A percentile compares a stretch with the other conserved stretches of the same genome.
phyloP scores from a whole-genome alignment of 2,888 invertebrate genomes.

The Criorhina ranunculi region DNA sequence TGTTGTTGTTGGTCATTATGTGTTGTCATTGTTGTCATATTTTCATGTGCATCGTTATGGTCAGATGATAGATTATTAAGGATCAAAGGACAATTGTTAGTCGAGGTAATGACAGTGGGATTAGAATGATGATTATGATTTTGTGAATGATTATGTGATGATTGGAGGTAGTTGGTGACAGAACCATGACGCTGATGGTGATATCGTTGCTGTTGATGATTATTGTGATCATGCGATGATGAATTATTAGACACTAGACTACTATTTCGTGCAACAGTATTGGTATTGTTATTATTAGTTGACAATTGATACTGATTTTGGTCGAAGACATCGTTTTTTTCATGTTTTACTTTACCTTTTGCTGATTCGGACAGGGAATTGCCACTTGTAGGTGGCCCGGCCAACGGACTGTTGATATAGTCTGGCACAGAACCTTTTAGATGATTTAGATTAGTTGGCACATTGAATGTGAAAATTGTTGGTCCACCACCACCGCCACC shows the following conservation, averaged over 20 bases:
- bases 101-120: conserved; percentile 76
- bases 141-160: conserved; percentile 69
- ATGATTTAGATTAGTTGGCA: conserved; percentile 80
- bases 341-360: conserved; percentile 68
- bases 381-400: conserved; percentile 35
- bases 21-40: conserved; percentile 53
- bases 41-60: conserved; percentile 47
- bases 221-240: conserved; percentile 69
- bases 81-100: conserved; percentile 74
- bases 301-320: conserved; percentile 58
- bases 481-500: conserved; percentile 77
- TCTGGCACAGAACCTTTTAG: conserved; percentile 48
- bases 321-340: conserved; percentile 45
- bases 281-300: conserved; percentile 64
- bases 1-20: conserved; percentile 56
- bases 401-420: conserved; percentile 48
- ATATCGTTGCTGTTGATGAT: conserved; percentile 80
- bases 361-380: conserved; percentile 56
- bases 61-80: conserved; percentile 59
- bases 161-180: conserved; percentile 52
- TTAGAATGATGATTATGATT: conserved; percentile 62
- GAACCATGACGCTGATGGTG: conserved; percentile 77
- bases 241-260: conserved; percentile 49
- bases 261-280: conserved; percentile 66
- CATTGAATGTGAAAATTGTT: conserved; percentile 83